Evolutionary conservation across 2,113 vertebrate genomes (phyloP).

Genomic region (Tachycineta bicolor): DNA sequence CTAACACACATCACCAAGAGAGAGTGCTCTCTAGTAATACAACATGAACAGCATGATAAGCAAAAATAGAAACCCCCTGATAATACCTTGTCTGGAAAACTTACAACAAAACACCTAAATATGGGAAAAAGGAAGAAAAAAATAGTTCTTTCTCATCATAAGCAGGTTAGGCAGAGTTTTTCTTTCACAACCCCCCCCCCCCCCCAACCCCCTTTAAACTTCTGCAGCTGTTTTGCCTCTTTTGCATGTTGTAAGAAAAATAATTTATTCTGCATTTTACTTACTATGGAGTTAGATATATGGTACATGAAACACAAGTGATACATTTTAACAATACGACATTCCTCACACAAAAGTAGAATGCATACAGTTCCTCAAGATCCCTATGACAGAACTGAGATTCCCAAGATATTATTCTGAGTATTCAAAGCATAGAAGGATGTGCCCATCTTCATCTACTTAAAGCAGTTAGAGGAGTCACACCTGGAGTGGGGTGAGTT

Average conservation of each 20-base stretch:
- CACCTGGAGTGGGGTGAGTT: accelerated
- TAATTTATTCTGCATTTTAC: neutral
- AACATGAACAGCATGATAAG: neutral
- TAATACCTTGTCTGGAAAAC: neutral
- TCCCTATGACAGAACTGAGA: neutral
- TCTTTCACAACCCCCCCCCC: neutral
- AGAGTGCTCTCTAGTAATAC: neutral
- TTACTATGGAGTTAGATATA: neutral
- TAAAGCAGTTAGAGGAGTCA: neutral
- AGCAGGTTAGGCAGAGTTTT: neutral
- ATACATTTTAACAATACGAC: neutral
- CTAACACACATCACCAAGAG: neutral
- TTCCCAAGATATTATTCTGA: neutral
- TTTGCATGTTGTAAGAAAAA: neutral
- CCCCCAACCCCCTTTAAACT: neutral
- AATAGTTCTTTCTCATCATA: neutral
- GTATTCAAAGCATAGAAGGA: neutral
- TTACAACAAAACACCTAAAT: neutral
- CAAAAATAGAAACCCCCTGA: neutral
- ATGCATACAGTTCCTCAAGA: neutral
- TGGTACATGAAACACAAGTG: neutral
- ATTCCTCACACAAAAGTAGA: neutral
- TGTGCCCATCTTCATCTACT: neutral
- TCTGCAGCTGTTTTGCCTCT: neutral
- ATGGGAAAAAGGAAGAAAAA: neutral